These are phyloP conservation scores for Boloria selene DNA, from an alignment of 2,888 invertebrate species.

Conservation along the genomic window DNA sequence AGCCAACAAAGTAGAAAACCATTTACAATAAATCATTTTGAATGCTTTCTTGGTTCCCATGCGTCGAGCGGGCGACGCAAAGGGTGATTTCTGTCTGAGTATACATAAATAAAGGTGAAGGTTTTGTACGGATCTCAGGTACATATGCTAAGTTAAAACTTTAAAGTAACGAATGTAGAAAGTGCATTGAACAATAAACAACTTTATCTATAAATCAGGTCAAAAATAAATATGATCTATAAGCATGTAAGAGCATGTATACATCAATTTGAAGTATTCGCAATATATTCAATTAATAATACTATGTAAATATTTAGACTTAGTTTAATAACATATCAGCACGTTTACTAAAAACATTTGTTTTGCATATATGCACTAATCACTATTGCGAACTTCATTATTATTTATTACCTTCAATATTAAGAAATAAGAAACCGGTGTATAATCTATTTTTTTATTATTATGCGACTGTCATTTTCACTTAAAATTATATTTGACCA, in stretches of 20 bases:
- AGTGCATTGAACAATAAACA: slow-evolving; percentile 33
- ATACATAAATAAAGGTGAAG: slow-evolving; percentile 81
- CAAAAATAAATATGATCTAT: neutral
- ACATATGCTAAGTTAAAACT: slow-evolving; percentile 48
- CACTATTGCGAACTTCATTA: too few relatives aligned
- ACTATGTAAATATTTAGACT: too few relatives aligned
- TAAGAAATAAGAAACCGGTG: too few relatives aligned
- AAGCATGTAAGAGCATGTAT: neutral
- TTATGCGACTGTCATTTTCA: too few relatives aligned
- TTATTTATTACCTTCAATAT: too few relatives aligned
- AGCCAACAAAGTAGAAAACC: slow-evolving; percentile 83
- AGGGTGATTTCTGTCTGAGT: slow-evolving; percentile 81
- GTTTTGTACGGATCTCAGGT: slow-evolving; percentile 77
- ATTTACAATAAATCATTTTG: slow-evolving; percentile 83
- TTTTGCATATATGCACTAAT: too few relatives aligned
- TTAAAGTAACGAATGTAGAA: slow-evolving; percentile 32
- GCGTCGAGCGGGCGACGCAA: slow-evolving; percentile 77
- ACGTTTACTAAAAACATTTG: too few relatives aligned
- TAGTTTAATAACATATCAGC: too few relatives aligned
- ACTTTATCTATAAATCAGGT: slow-evolving; percentile 23
- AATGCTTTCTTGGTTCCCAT: slow-evolving; percentile 80
- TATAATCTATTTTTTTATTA: too few relatives aligned
- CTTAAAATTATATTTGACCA: too few relatives aligned
- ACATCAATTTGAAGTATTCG: neutral
- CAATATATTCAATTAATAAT: too few relatives aligned